A percentile compares a stretch with the other conserved stretches of the same genome.
Conservation (phyloP, 2,888 invertebrate species). For the Anthoptus insignis region DNA sequence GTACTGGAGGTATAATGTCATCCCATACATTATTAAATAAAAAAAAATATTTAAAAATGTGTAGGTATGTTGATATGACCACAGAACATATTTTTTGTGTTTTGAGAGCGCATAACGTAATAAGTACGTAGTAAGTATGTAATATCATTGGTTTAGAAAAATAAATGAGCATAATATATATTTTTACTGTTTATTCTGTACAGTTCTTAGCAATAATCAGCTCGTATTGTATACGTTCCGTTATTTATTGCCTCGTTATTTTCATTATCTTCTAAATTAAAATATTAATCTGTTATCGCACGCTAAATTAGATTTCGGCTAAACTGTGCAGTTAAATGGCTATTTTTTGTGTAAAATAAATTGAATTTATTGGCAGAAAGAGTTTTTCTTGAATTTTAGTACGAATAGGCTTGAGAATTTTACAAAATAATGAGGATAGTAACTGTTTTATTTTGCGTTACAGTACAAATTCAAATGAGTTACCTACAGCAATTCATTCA, state of each 20-base stretch:
- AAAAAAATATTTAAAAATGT: too few relatives aligned
- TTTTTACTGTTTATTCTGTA: constrained; percentile 10
- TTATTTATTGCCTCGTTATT: constrained; percentile 28
- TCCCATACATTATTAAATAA: too few relatives aligned
- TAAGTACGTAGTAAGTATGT: too few relatives aligned
- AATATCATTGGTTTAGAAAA: too few relatives aligned
- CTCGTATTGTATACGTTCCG: constrained; percentile 20
- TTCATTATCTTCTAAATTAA: constrained; percentile 32
- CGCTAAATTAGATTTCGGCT: constrained; percentile 26
- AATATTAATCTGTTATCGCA: constrained; percentile 34
- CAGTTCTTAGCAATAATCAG: constrained; percentile 3
- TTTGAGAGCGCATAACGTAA: too few relatives aligned
- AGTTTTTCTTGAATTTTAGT: not conserved
- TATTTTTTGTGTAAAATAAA: constrained; percentile 14
- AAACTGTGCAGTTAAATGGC: constrained; percentile 11
- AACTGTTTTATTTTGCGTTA: too few relatives aligned
- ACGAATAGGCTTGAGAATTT: constrained; percentile 5
- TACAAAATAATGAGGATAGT: constrained; percentile 9
- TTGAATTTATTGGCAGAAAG: constrained; percentile 24
- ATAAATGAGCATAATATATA: not conserved
- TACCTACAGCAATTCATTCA: too few relatives aligned
- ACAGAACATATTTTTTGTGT: too few relatives aligned
- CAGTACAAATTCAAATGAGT: too few relatives aligned
- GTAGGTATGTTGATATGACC: too few relatives aligned
- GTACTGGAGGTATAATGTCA: too few relatives aligned